phyloP scores from a whole-genome alignment of 2,113 vertebrate species.

The Columbina picui region DNA sequence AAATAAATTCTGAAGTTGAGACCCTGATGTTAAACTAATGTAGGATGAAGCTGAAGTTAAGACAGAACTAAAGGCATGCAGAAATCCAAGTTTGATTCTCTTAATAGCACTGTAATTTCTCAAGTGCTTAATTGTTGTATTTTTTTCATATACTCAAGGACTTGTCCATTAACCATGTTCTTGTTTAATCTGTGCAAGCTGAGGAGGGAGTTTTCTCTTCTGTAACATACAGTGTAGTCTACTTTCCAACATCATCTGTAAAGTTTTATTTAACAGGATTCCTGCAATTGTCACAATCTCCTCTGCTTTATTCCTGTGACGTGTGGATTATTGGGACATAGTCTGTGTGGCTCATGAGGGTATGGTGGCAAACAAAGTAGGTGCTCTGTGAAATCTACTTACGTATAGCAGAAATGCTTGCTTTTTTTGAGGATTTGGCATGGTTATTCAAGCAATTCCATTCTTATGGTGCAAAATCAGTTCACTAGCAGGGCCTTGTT shows the following conservation, averaged over 20 bases:
- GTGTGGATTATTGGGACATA: background rate
- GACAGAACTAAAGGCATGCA: background rate
- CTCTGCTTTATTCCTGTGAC: background rate
- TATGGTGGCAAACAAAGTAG: background rate
- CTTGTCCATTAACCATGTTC: background rate
- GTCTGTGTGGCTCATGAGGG: background rate
- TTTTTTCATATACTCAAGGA: background rate
- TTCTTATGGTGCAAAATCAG: background rate
- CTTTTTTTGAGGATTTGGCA: background rate
- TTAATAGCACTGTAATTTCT: background rate
- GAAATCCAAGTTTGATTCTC: background rate
- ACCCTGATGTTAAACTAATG: background rate
- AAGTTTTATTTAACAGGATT: background rate
- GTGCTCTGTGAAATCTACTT: conserved; percentile 4
- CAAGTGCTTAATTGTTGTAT: background rate
- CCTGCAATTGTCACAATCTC: background rate
- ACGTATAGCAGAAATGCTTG: background rate
- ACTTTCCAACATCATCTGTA: background rate
- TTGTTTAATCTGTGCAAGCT: background rate
- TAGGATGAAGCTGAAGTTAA: background rate
- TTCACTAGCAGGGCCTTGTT: background rate
- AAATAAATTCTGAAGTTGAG: background rate
- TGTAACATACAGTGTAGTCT: background rate
- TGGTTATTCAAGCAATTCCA: background rate
- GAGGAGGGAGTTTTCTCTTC: background rate